A percentile compares a stretch with the other conserved stretches of the same genome.
Evolutionary conservation across 2,888 invertebrate genomes (phyloP).

Genomic region (Scaptomyza caliginosa): DNA sequence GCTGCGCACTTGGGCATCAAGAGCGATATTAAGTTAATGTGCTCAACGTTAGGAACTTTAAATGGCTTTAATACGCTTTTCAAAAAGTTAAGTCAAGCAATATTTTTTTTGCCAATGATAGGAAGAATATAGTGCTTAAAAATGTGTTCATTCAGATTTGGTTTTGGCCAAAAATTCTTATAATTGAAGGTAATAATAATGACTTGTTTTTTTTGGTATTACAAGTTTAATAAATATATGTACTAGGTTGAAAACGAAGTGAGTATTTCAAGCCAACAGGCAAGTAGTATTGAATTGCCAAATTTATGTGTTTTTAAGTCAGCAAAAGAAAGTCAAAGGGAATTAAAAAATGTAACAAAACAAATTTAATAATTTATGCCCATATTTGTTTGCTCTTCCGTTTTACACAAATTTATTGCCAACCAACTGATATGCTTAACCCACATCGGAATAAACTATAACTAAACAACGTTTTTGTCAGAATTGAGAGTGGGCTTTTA

Average conservation of each 20-base stretch:
- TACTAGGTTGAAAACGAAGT: too few species aligned
- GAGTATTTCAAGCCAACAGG: too few species aligned
- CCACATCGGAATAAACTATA: not conserved
- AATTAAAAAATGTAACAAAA: not conserved
- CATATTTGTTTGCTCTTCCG: not conserved
- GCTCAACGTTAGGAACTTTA: slow-evolving; percentile 16
- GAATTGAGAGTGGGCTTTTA: too few species aligned
- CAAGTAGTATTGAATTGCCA: too few species aligned
- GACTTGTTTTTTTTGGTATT: too few species aligned
- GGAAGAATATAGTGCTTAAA: not conserved
- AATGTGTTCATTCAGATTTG: too few species aligned
- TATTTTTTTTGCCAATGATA: not conserved
- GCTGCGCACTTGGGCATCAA: slow-evolving; percentile 32
- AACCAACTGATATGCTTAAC: not conserved
- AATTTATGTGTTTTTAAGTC: too few species aligned
- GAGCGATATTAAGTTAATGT: slow-evolving; percentile 43
- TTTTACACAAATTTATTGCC: not conserved
- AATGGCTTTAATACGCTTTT: slow-evolving; percentile 14
- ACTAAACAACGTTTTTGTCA: too few species aligned
- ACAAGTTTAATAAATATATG: too few species aligned
- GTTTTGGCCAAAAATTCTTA: too few species aligned
- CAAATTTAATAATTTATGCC: not conserved
- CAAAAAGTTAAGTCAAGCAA: not conserved
- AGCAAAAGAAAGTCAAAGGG: not conserved
- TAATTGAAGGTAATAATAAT: too few species aligned